Evolutionary conservation across 2,888 invertebrate species (phyloP).

Genomic region (Clitarchus hookeri): DNA sequence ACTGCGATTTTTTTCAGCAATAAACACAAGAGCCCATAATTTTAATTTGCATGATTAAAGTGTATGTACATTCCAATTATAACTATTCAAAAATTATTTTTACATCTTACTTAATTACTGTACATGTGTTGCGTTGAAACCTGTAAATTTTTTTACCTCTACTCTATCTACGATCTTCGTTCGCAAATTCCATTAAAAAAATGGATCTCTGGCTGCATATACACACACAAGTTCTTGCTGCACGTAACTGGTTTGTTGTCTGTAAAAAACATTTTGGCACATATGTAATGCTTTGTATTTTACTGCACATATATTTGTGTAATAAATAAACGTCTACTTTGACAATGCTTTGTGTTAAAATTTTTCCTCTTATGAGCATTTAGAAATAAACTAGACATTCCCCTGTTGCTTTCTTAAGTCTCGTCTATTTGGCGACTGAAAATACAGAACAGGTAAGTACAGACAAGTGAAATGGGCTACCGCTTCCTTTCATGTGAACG

Average conservation of each 20-base stretch:
- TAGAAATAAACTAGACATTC: no score
- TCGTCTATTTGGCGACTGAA: no score
- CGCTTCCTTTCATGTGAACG: no score
- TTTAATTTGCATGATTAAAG: neutral
- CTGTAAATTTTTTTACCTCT: neutral
- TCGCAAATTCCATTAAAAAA: neutral
- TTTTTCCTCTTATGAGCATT: no score
- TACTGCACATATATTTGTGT: slow-evolving; percentile 4
- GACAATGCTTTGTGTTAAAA: neutral
- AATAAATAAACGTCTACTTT: neutral
- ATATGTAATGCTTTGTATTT: slow-evolving; percentile 11
- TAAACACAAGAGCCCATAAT: no score
- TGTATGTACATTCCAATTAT: neutral
- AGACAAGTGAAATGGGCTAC: no score
- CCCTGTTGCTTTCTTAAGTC: no score
- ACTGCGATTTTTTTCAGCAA: neutral
- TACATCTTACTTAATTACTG: neutral
- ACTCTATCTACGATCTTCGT: neutral
- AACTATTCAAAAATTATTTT: neutral
- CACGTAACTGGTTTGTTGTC: neutral
- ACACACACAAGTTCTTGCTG: neutral
- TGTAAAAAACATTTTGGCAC: slow-evolving; percentile 1
- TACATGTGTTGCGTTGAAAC: neutral
- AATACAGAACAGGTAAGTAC: no score
- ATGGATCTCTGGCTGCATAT: neutral